Evolutionary conservation across 1,140 invertebrate species (phyloP).

Genomic region (Megalopta genalis): DNA sequence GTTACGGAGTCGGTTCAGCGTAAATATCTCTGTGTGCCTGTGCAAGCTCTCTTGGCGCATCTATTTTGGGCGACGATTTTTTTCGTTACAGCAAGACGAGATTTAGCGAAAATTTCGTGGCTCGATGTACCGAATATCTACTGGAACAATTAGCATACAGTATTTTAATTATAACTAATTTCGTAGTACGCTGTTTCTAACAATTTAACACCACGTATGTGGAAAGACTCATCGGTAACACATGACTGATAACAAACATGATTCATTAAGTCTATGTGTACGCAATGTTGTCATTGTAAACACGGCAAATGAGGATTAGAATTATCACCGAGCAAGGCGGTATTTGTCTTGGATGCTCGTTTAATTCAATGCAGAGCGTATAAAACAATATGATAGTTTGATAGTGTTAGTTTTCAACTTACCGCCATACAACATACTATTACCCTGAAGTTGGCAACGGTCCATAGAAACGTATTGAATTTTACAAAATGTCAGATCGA

Average conservation of each 20-base stretch:
- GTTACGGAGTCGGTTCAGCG: not conserved
- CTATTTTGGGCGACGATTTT: slow-evolving; percentile 25
- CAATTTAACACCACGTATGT: not conserved
- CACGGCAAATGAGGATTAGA: not conserved
- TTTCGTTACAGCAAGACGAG: not conserved
- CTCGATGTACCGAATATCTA: no score
- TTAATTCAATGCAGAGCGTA: not conserved
- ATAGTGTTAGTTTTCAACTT: not conserved
- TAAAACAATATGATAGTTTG: not conserved
- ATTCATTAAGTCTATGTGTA: not conserved
- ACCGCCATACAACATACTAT: slow-evolving; percentile 16
- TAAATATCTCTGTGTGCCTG: not conserved
- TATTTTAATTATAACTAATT: no score
- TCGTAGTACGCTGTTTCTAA: not conserved
- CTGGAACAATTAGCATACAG: no score
- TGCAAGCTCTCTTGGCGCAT: not conserved
- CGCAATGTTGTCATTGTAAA: not conserved
- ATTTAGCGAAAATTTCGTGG: not conserved
- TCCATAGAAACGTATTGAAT: not conserved
- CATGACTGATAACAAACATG: not conserved
- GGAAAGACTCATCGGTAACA: not conserved
- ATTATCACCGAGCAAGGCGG: not conserved
- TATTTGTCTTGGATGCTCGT: not conserved
- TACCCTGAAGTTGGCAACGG: not conserved
- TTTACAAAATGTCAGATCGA: not conserved